These are phyloP conservation scores for Lynx canadensis DNA, from an alignment of 2,113 vertebrate species.

Conservation along the genomic window DNA sequence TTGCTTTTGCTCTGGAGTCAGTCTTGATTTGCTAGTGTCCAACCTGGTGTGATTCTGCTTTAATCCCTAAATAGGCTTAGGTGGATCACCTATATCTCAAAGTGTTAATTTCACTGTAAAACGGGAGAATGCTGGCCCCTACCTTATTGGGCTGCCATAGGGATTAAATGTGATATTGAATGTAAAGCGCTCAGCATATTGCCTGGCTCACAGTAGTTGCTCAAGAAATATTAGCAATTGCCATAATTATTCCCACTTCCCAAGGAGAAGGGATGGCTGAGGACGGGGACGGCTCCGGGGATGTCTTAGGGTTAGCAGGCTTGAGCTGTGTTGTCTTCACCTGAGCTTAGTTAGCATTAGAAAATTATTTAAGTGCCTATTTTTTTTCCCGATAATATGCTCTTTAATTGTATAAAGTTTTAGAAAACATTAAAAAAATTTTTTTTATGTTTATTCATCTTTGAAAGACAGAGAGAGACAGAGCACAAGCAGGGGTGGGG, in stretches of 20 bases:
- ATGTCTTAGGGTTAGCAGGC: background rate
- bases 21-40: background rate
- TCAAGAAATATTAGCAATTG: constrained; percentile 31
- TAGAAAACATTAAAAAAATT: background rate
- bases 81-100: background rate
- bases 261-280: background rate
- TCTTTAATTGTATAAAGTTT: background rate
- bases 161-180: constrained; percentile 12
- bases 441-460: too few species aligned
- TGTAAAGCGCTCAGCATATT: background rate
- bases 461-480: too few species aligned
- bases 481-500: too few species aligned
- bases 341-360: background rate
- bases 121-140: background rate
- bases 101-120: background rate
- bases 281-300: background rate
- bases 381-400: background rate
- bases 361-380: background rate
- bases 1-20: background rate
- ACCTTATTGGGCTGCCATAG: background rate
- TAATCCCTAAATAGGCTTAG: background rate
- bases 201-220: background rate
- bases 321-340: background rate
- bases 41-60: background rate
- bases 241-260: constrained; percentile 6